Base-by-base conservation (phyloP, 2,888 invertebrate species). In the Sinodicranocentrus sp. region DNA sequence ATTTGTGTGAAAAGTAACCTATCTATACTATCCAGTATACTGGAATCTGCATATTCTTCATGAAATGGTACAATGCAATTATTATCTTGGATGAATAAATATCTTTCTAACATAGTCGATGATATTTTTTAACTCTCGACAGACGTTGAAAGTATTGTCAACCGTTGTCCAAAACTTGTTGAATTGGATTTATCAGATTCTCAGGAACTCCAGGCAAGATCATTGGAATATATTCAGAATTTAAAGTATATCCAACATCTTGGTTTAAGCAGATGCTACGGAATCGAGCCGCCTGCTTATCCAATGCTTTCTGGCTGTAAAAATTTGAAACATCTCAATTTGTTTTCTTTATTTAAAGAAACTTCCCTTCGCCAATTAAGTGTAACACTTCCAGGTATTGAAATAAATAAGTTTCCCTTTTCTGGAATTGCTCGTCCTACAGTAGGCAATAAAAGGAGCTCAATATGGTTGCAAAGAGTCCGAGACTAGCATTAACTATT, bases 101-200 rank as follows among this genome's bases (percentile, higher is more conserved):
- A n/a, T n/a, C n/a, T n/a, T n/a, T n/a, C n/a, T n/a, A n/a, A n/a
- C n/a, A n/a, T n/a, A n/a, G n/a, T n/a, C n/a, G n/a, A n/a, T n/a
- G n/a, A 39, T 39, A 39, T 39, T 39, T 39, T 84, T 72, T 78
- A n/a, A n/a, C n/a, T 39, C 39, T 39, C 13, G 6, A 39, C 91
- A 97, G 97, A 95, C 92, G 92, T 97, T 5, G 90, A 91, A 5
- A 91, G 92, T 10, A 91, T 98, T 68, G 93, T 93, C 0, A 89
- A 90, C 15, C 92, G 94, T 5, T 96, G 96, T 90, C 93, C 94
- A 0, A 91, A 93, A 0, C 92, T 98, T 19, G 91, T 94, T 54
- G 97, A 97, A 90, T 91, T 98, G 87, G 98, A 98, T 91, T 90
- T 97, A 80, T 97, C 97, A 21, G 98, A 98, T 91, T 95, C 96